These are phyloP conservation scores for Apostichopus californicus DNA, from an alignment of 35 echinoderm and acorn worm genomes.

Conservation along the genomic window DNA sequence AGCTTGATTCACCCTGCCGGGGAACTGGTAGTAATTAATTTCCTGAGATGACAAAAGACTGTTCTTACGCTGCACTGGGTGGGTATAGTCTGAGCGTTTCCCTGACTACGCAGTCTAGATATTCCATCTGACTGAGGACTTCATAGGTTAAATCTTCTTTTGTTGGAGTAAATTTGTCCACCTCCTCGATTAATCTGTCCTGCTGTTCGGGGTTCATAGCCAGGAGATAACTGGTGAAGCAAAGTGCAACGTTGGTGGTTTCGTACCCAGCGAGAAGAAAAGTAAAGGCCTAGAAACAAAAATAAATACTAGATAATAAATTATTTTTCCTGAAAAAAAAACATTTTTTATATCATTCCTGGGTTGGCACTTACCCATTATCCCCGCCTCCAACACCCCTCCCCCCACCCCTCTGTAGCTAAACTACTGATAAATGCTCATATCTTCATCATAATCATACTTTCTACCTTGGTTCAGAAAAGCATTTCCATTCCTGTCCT, in stretches of 20 bases:
- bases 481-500: no score
- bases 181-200: conserved; percentile 68
- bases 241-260: conserved; percentile 54
- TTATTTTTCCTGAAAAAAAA: no score
- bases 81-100: conserved; percentile 70
- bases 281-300: conserved; percentile 44
- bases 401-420: no score
- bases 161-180: conserved; percentile 28
- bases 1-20: no score
- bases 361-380: no score
- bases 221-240: conserved; percentile 59
- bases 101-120: conserved; percentile 62
- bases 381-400: no score
- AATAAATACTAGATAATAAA: not conserved
- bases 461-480: no score
- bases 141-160: conserved; percentile 50
- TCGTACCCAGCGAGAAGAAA: conserved; percentile 77
- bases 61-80: conserved; percentile 48
- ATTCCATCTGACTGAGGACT: conserved; percentile 60
- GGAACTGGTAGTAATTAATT: no score
- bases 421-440: no score
- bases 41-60: no score
- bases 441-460: no score
- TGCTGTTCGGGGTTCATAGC: conserved; percentile 66
- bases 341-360: no score